Evolutionary conservation across 2,888 invertebrate genomes (phyloP), one percentile per base, ranked within the genome.

Genomic region (Drosophila paranaensis): DNA sequence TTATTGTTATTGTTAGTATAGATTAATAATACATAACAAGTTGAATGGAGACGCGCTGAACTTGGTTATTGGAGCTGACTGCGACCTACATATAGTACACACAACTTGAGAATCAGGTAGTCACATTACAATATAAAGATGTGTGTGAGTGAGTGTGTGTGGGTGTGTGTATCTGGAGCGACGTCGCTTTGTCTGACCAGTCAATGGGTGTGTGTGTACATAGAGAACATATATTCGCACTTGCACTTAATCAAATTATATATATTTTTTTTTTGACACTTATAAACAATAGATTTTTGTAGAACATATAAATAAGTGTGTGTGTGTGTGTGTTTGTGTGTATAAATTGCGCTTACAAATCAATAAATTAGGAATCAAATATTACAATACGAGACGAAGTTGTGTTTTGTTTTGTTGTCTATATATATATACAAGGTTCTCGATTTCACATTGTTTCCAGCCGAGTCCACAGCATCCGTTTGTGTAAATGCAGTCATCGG

Each of bases 361-460:
- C 70, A 89, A 84, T 84, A 84, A 84, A 84, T 84, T 82, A 89
- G 89, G 85, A 74, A 72, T 82, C 77, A 71, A 80, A 71, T 88
- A 63, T 80, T 78, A 78, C 81, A 78, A 78, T 78, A 78, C 71
- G 81, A 78, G 74, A 79, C 60, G 30, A 33, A 77, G 73, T 77
- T 71, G 55, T 68, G 37, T 39, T 20, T 40, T 54, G n/a, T 54
- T 39, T 14, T 53, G 20, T 37, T 58, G 37, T 57, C 54, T 72
- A 74, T 73, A 75, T 72, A 51, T 75, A 75, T 72, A 51, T 75
- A 75, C 78, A 75, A 75, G 61, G 74, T 75, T 46, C 48, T 57
- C 64, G 60, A 68, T 39, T 64, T 72, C 77, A 71, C 67, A 57
- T 53, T 61, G 45, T 53, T 48, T 13, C 10, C 60, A 46, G 56